Conservation (phyloP, 2,113 vertebrate genomes). For the Aramus guarauna region DNA sequence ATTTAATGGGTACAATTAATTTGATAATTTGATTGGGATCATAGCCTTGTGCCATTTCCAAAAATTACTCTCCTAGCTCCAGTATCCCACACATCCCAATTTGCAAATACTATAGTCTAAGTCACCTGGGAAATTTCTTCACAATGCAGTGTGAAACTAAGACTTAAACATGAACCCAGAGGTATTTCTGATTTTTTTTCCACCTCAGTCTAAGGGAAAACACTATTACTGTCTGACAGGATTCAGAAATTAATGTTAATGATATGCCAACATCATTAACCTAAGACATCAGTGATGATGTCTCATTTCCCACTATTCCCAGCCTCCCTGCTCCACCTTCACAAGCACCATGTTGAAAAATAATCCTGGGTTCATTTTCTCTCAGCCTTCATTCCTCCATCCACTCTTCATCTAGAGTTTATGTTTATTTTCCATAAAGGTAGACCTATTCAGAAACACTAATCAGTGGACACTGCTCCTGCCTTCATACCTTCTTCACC, state of each 20-base stretch:
- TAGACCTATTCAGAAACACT: neutral
- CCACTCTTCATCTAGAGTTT: neutral
- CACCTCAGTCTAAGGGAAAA: neutral
- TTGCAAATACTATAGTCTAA: neutral
- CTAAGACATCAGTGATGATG: neutral
- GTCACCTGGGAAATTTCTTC: neutral
- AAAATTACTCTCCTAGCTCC: neutral
- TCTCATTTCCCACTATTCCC: neutral
- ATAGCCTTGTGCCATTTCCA: slow-evolving; percentile 12
- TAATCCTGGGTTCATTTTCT: neutral
- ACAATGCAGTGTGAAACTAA: neutral
- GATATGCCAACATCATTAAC: neutral
- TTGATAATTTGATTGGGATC: neutral
- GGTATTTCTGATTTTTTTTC: neutral
- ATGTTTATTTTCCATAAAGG: neutral
- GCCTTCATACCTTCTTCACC: neutral
- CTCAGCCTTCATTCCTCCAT: neutral
- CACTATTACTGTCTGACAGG: neutral
- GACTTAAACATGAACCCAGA: neutral
- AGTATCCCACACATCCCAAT: neutral
- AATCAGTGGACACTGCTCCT: neutral
- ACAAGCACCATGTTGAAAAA: neutral
- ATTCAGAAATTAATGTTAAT: neutral
- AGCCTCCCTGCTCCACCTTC: neutral
- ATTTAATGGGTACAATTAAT: neutral